Conservation (phyloP, 1,140 invertebrate genomes). For the Xylocopa sonorina region DNA sequence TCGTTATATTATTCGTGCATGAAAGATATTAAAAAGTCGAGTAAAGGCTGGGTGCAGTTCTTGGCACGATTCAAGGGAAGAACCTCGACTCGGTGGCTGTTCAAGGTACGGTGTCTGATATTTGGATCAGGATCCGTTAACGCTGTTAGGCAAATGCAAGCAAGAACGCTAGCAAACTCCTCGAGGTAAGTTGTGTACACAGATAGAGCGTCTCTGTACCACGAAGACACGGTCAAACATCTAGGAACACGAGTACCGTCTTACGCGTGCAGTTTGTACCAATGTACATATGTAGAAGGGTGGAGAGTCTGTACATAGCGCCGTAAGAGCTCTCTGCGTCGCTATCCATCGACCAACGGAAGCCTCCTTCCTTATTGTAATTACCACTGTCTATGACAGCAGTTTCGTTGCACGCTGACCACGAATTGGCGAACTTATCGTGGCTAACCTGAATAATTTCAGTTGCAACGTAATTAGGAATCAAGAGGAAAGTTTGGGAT, state of each 20-base stretch:
- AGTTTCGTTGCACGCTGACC: not conserved
- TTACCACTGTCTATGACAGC: not conserved
- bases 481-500: not conserved
- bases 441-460: not conserved
- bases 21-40: not conserved
- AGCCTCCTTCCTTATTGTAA: not conserved
- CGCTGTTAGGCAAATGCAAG: constrained; percentile 70
- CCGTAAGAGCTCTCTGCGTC: constrained; percentile 15
- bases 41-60: constrained; percentile 37
- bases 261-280: constrained; percentile 52
- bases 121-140: constrained; percentile 69
- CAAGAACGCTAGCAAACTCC: constrained; percentile 63
- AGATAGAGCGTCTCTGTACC: constrained; percentile 44
- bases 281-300: constrained; percentile 36
- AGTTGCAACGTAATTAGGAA: not conserved
- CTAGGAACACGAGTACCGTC: constrained; percentile 12
- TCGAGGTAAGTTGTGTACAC: constrained; percentile 62
- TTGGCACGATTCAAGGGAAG: constrained; percentile 37
- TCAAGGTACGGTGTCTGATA: constrained; percentile 53
- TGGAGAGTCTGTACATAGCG: constrained; percentile 34
- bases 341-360: not conserved
- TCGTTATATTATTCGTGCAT: too few species aligned
- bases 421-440: not conserved
- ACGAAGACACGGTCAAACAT: constrained; percentile 9
- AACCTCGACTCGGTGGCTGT: not conserved